Base-by-base conservation (phyloP, 2,113 vertebrate species). In the Centrocercus urophasianus region DNA sequence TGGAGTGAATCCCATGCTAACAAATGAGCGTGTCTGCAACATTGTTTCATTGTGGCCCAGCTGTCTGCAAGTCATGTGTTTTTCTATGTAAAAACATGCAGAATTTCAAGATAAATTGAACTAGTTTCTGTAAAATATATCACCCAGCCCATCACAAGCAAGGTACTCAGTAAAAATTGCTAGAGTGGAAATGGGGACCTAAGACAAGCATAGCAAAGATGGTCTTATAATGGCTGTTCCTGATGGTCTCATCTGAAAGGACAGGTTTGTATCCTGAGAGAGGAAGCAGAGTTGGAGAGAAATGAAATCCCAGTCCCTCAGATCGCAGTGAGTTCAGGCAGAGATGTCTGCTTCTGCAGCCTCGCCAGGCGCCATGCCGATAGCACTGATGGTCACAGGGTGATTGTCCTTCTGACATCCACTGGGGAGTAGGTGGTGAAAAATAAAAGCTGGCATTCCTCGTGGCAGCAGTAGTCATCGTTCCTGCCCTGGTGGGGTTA, bases 1-100 rank as follows among this genome's bases (percentile, higher is more conserved):
- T 0, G 0, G 34, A 65, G 42, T 16, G 28, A 50, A 34, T 83
- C 64, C n/a, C 83, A 50, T 1, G 0, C 69, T 83, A 13, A 56
- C 38, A 42, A 71, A 66, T 5, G 60, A 64, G 13, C 1, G 4
- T 32, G 24, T 61, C 81, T 85, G 76, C 69, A 84, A 22, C 12
- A 3, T 8, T 16, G 57, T 54, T 90, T 50, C 47, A 34, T 59
- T 87, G 50, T 43, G 65, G 50, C 90, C 71, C 56, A 83, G 73
- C 82, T 89, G 52, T 17, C 83, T 90, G 66, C 59, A 32, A 83
- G 10, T 75, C 60, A 6, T 9, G 24, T 79, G 78, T 52, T 83
- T 86, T 81, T 47, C 67, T 40, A 0, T 9, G 36, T 69, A 84
- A 40, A 80, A 94, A 75, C 2, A 3, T 25, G 21, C 47, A 34